A percentile compares a stretch with the other conserved stretches of the same genome.
phyloP scores from a whole-genome alignment of 2,888 invertebrate species.

The Pseudanteris insignis region DNA sequence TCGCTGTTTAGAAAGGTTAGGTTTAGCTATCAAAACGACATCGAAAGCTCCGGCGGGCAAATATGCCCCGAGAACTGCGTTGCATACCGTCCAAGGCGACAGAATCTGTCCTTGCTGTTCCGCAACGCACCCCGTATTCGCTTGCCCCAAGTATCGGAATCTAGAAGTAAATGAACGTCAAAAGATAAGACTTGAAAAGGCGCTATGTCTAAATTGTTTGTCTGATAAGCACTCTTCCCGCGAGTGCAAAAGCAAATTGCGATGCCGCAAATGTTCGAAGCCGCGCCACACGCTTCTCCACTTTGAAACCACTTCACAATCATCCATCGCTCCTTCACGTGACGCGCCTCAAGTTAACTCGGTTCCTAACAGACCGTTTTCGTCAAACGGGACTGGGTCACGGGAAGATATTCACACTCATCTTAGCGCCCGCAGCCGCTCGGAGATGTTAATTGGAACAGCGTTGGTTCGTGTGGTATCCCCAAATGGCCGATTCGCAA shows the following conservation, averaged over 20 bases:
- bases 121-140: neutral
- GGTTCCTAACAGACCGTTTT: too few species aligned
- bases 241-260: neutral
- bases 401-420: too few species aligned
- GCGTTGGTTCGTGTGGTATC: neutral
- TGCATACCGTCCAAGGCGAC: neutral
- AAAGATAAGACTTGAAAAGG: neutral
- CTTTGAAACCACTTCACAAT: neutral
- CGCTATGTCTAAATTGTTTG: neutral
- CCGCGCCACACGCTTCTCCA: neutral
- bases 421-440: neutral
- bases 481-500: neutral
- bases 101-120: neutral
- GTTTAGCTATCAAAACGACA: neutral
- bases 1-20: neutral
- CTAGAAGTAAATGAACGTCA: neutral
- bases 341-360: too few species aligned
- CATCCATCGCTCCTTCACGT: too few species aligned
- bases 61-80: neutral
- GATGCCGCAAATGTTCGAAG: neutral
- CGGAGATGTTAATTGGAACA: neutral
- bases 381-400: too few species aligned
- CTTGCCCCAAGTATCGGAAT: neutral
- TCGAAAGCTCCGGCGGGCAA: neutral
- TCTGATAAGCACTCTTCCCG: neutral